These are phyloP conservation scores for Larimichthys crocea DNA, from an alignment of 2,113 vertebrate species.

Conservation along the genomic window DNA sequence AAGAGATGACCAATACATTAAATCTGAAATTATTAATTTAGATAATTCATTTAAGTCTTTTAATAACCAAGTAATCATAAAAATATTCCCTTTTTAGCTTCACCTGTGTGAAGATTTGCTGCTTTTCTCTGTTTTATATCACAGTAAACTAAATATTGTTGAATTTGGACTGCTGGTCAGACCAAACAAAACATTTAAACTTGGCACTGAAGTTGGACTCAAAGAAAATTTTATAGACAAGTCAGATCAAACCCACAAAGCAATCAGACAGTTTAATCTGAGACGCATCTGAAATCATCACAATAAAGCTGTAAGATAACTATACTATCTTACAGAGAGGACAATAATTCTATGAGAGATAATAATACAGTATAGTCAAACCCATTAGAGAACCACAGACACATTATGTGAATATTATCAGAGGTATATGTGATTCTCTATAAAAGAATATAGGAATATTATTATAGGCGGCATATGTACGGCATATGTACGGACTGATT, in stretches of 20 bases:
- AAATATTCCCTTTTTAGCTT: too few relatives aligned
- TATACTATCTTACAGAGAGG: background rate
- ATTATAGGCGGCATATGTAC: background rate
- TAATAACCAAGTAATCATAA: too few relatives aligned
- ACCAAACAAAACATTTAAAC: too few relatives aligned
- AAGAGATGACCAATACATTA: too few relatives aligned
- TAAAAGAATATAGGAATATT: background rate
- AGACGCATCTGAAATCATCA: background rate
- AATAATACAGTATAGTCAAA: background rate
- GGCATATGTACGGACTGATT: too few relatives aligned
- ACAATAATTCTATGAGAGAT: background rate
- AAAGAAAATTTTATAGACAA: background rate
- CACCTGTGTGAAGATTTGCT: too few relatives aligned
- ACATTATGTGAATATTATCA: background rate
- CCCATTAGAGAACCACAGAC: background rate
- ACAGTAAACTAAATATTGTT: too few relatives aligned
- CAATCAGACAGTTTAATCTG: background rate
- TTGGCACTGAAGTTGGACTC: too few relatives aligned
- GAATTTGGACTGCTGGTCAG: too few relatives aligned
- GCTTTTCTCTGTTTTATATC: too few relatives aligned
- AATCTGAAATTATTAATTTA: too few relatives aligned
- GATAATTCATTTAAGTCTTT: too few relatives aligned
- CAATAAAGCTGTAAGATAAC: background rate
- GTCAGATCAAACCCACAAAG: background rate
- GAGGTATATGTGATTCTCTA: background rate